Base-by-base conservation (phyloP, 2,888 invertebrate species). In the Ischnura elegans region DNA sequence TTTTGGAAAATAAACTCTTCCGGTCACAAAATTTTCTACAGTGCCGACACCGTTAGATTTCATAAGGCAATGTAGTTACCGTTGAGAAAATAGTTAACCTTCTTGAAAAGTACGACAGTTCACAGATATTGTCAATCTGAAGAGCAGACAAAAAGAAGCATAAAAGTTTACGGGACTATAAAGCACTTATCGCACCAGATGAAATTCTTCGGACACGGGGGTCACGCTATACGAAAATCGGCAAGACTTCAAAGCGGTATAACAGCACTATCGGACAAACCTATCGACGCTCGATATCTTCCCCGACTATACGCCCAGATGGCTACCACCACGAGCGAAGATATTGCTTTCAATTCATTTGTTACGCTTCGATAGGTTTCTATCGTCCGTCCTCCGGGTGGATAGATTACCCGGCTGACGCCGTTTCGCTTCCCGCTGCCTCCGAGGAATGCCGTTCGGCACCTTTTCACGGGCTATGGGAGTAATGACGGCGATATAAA, bases 401-500 rank as follows among this genome's bases (percentile, higher is more conserved):
- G 10, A 6, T 25, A 21, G 0, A 2, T 61, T n/a, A 76, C 36
- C 10, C 36, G 36, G 16, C 36, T 16, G 76, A 1, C 76, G 10
- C 5, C n/a, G 36, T 36, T 36, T 76, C 36, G 36, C 76, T 76
- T n/a, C 36, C 76, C 36, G 25, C 36, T 36, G 36, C 76, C 36
- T 76, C 76, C 76, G 76, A 10, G 76, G 76, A 76, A 76, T 76
- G 76, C n/a, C 76, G 76, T 10, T 76, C 76, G 76, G 76, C 76
- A 16, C 76, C 76, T 76, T 76, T 76, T 36, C 29, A 76, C 25
- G 36, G 13, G 29, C 29, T 36, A 36, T 16, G 66, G 66, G 76
- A 5, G 36, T 36, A 76, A 61, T 61, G 25, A 61, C 16, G 13
- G 16, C 0, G 76, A 76, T 29, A 36, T 36, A 36, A 76, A 66